Percentiles rank a stretch among this genome's conserved stretches.
Evolutionary conservation across 2,888 invertebrate genomes (phyloP).

Genomic region (Agriopis marginaria): DNA sequence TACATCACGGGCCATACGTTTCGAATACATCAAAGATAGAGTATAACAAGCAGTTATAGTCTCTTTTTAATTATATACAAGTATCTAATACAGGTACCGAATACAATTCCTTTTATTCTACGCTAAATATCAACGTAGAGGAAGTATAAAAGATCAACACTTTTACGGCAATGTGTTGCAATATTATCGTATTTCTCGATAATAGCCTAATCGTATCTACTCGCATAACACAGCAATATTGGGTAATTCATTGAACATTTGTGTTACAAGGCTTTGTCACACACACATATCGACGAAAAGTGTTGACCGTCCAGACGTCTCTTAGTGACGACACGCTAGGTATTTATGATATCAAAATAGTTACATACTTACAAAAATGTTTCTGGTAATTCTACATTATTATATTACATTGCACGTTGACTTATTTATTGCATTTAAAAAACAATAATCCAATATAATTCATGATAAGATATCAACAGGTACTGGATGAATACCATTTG

Average conservation of each 20-base stretch:
- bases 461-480: background rate
- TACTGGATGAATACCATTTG: too few species aligned
- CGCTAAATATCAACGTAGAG: slow-evolving; percentile 14
- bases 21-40: slow-evolving; percentile 29
- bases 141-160: background rate
- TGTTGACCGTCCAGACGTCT: background rate
- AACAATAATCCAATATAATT: slow-evolving; percentile 2
- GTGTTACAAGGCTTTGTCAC: too few species aligned
- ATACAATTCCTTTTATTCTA: slow-evolving; percentile 34
- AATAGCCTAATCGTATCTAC: background rate
- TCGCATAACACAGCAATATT: background rate
- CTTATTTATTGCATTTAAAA: background rate
- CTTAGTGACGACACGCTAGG: background rate
- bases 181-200: background rate
- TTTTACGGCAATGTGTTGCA: background rate
- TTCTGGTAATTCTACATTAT: background rate
- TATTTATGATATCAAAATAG: slow-evolving; percentile 1
- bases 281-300: background rate
- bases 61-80: slow-evolving; percentile 26
- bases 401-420: background rate
- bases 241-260: background rate
- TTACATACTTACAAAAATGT: slow-evolving; percentile 1
- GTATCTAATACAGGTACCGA: slow-evolving; percentile 33
- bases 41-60: slow-evolving; percentile 31
- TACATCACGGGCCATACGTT: slow-evolving; percentile 23